Percentiles rank a stretch among this genome's conserved stretches.
These are phyloP conservation scores for Danio kyathit DNA, from an alignment of 2,797 vertebrate genomes.

Conservation along the genomic window DNA sequence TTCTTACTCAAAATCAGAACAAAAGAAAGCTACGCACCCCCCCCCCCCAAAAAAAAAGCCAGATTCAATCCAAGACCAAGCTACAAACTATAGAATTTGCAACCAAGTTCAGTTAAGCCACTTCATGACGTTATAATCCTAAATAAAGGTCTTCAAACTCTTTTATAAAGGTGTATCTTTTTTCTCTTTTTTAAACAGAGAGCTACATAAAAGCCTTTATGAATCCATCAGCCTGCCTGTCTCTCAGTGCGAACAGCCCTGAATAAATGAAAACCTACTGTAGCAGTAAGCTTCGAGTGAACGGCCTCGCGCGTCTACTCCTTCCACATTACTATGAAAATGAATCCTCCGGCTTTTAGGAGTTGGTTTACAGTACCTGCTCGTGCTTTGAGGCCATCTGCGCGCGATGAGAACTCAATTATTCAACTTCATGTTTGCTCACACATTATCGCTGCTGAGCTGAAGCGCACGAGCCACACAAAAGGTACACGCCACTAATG, in stretches of 20 bases:
- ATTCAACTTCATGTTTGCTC: conserved; percentile 54
- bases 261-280: conserved; percentile 14
- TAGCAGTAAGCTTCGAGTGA: conserved; percentile 6
- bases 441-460: conserved; percentile 39
- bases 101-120: not conserved
- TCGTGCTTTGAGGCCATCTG: not conserved
- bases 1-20: conserved; percentile 2
- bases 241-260: not conserved
- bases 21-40: not conserved
- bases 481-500: conserved; percentile 33
- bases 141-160: conserved; percentile 27
- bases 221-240: not conserved
- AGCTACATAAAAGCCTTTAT: conserved; percentile 45
- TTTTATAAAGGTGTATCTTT: not conserved
- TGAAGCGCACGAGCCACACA: conserved; percentile 14
- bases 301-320: too few relatives aligned
- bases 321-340: not conserved
- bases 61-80: not conserved
- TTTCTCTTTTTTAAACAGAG: not conserved
- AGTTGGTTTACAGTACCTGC: not conserved
- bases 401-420: conserved; percentile 38
- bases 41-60: not conserved
- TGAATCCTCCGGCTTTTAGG: not conserved
- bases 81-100: conserved; percentile 7
- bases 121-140: conserved; percentile 12